These are phyloP conservation scores for Metallyticus violacea DNA, from an alignment of 2,888 invertebrate genomes.

Conservation along the genomic window DNA sequence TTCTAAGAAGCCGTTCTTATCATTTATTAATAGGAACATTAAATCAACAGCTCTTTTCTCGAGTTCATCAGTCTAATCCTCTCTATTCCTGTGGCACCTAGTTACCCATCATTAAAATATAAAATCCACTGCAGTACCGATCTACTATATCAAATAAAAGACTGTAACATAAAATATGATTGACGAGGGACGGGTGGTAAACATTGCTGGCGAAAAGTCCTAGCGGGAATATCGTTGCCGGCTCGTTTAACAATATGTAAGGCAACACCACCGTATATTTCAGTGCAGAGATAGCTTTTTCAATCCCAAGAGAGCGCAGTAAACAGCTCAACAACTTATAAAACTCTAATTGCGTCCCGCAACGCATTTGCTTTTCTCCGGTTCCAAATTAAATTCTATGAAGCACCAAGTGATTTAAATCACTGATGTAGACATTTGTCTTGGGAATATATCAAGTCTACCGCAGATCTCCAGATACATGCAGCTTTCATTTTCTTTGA, in stretches of 20 bases:
- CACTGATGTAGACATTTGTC: background rate
- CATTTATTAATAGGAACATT: too few species aligned
- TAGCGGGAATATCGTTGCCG: background rate
- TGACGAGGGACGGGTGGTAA: background rate
- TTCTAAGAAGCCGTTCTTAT: too few species aligned
- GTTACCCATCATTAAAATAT: too few species aligned
- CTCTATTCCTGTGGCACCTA: too few species aligned
- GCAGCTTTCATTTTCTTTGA: too few species aligned
- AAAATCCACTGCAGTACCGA: too few species aligned
- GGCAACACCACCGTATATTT: background rate
- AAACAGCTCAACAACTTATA: background rate
- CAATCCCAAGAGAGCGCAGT: background rate
- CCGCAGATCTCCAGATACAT: too few species aligned
- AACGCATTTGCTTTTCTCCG: background rate
- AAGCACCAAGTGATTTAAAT: background rate
- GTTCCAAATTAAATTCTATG: background rate
- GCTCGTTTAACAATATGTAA: background rate
- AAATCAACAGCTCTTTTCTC: too few species aligned
- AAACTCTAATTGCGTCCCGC: too few species aligned
- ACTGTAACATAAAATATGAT: background rate
- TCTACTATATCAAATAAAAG: too few species aligned
- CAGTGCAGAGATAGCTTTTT: background rate
- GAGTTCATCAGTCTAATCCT: too few species aligned
- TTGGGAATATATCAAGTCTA: background rate
- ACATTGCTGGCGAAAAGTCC: too few species aligned